Base-by-base conservation (phyloP, 2,113 vertebrate genomes). In the Ctenomys sociabilis region DNA sequence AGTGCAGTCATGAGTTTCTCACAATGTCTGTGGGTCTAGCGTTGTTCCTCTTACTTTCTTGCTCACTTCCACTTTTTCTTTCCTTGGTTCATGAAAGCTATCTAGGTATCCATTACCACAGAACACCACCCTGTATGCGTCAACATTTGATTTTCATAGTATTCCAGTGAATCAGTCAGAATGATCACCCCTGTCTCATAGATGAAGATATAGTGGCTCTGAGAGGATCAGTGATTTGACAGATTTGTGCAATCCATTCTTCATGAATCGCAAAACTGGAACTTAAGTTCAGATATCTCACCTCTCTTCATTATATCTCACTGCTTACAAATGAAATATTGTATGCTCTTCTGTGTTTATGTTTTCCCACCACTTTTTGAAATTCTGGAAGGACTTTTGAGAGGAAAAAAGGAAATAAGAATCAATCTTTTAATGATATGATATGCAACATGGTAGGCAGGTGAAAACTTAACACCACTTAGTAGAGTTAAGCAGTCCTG, bases 281-380 rank as follows among this genome's bases (percentile, higher is more conserved):
- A 64, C 66, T 95, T 81, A 70, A 85, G 85, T 88, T 90, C 7
- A 85, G 43, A 94, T 93, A 89, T 49, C n/a, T 94, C 82, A 57
- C 90, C 28, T 86, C 5, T 81, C 37, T 80, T 35, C 40, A 19
- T 75, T 75, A 91, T 28, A 28, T 52, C 75, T 84, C 24, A 81
- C 63, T 90, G 26, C 52, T n/a, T 84, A n/a, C 14, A 93, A 86
- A 30, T 91, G 77, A 83, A 63, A 7, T 86, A 92, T 64, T 57
- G 28, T 24, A 88, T 68, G 91, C 94, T 35, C 14, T 54, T 94
- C 37, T 57, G 10, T 19, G 84, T 95, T 49, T 83, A 7, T 1
- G 8, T 87, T 80, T 86, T 85, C 22, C 28, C 17, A 96, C 21
- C 68, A 61, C 7, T 70, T 93, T 85, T 26, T 94, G 30, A 90